phyloP scores from a whole-genome alignment of 2,888 invertebrate species.

The Zele albiditarsus region DNA sequence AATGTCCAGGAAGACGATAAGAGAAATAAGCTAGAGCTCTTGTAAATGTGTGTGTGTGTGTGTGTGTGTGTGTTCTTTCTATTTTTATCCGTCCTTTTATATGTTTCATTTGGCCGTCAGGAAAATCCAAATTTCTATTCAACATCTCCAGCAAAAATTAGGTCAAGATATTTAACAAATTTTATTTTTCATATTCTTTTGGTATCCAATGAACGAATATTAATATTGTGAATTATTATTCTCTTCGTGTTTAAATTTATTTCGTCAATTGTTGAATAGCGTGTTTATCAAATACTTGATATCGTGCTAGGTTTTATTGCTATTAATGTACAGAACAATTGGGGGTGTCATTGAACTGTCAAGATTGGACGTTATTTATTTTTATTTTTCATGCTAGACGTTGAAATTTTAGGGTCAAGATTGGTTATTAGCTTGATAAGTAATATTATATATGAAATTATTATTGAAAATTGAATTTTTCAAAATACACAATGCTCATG shows the following conservation, averaged over 20 bases:
- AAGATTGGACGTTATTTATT: slow-evolving; percentile 23
- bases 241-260: slow-evolving; percentile 9
- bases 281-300: slow-evolving; percentile 36
- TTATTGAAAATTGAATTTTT: neutral
- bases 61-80: slow-evolving; percentile 11
- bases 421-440: neutral
- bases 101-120: neutral
- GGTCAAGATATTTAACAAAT: neutral
- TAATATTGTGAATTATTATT: slow-evolving; percentile 12
- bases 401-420: neutral
- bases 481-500: neutral
- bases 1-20: slow-evolving; percentile 70
- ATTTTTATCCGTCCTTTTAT: neutral
- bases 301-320: slow-evolving; percentile 36
- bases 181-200: neutral
- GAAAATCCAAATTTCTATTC: neutral
- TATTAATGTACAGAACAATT: slow-evolving; percentile 42
- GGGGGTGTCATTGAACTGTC: slow-evolving; percentile 25
- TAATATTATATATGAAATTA: neutral
- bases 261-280: slow-evolving; percentile 36
- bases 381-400: neutral
- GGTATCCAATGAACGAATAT: neutral
- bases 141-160: neutral
- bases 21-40: slow-evolving; percentile 49
- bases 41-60: neutral